Percentiles rank a stretch among this genome's conserved stretches.
Evolutionary conservation across 2,797 vertebrate species (phyloP).

Genomic region (Periophthalmus magnuspinnatus): DNA sequence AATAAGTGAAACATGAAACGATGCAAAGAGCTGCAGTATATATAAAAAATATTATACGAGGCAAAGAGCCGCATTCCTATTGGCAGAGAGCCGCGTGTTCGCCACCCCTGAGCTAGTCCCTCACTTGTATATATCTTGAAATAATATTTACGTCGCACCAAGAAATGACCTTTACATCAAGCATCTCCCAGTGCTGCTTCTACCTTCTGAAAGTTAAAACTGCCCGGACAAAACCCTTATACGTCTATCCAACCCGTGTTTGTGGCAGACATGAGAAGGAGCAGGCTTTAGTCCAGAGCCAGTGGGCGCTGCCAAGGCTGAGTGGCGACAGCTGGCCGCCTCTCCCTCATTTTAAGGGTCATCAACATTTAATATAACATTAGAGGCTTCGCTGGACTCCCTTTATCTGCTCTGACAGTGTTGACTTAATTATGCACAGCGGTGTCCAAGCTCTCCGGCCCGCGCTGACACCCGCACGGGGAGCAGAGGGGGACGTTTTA

Average conservation of each 20-base stretch:
- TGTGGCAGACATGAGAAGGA: slow-evolving; percentile 39
- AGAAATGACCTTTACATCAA: not conserved
- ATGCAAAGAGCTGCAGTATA: too few relatives aligned
- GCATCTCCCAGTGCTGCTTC: too few relatives aligned
- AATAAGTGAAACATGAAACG: too few relatives aligned
- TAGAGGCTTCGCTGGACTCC: slow-evolving; percentile 62
- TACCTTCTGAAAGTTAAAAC: slow-evolving; percentile 10
- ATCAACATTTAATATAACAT: slow-evolving; percentile 76
- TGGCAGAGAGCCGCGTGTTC: too few relatives aligned
- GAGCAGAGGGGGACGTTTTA: slow-evolving; percentile 23
- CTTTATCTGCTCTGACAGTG: slow-evolving; percentile 69
- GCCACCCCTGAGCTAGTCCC: too few relatives aligned
- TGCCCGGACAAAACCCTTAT: not conserved
- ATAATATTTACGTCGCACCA: not conserved
- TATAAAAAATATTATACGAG: too few relatives aligned
- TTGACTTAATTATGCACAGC: slow-evolving; percentile 72
- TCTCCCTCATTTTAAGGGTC: slow-evolving; percentile 72
- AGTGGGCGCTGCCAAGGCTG: slow-evolving; percentile 62
- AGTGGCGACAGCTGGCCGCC: slow-evolving; percentile 67
- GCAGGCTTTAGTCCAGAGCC: slow-evolving; percentile 45
- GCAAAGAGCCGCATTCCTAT: too few relatives aligned
- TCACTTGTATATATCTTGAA: not conserved
- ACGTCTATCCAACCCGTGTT: not conserved
- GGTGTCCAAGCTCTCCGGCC: slow-evolving; percentile 46
- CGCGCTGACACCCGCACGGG: slow-evolving; percentile 34